These are phyloP conservation scores for Thalassophryne amazonica DNA, from an alignment of 2,797 vertebrate genomes.

Conservation along the genomic window DNA sequence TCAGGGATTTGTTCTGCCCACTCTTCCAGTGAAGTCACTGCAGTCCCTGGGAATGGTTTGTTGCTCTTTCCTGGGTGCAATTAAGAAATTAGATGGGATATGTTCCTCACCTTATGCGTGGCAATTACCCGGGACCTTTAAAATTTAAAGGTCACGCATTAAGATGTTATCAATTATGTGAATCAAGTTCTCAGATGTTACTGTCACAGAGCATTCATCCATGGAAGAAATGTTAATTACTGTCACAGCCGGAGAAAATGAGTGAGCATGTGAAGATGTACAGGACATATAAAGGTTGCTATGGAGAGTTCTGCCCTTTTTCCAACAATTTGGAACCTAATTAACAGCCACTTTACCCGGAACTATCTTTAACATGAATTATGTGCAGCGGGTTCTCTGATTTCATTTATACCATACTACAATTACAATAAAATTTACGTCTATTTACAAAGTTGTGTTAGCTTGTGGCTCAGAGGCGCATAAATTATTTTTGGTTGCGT, in stretches of 20 bases:
- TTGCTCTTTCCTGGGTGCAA: conserved; percentile 53
- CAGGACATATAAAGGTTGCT: background rate
- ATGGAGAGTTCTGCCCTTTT: background rate
- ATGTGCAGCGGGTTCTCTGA: no score
- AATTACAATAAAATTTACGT: no score
- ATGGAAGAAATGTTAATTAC: conserved; percentile 54
- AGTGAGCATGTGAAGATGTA: conserved; percentile 18
- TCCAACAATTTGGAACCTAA: background rate
- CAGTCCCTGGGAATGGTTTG: conserved; percentile 22
- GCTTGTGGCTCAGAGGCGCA: no score
- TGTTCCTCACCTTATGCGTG: conserved; percentile 69
- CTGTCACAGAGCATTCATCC: conserved; percentile 55
- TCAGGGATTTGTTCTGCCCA: conserved; percentile 63
- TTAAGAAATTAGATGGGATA: conserved; percentile 71
- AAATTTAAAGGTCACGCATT: conserved; percentile 72
- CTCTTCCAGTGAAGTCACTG: conserved; percentile 55
- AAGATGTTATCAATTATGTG: conserved; percentile 76
- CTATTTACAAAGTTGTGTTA: no score
- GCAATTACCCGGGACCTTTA: conserved; percentile 71
- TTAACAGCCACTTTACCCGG: no score
- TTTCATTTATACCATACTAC: no score
- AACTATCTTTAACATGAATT: no score
- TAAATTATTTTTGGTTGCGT: no score
- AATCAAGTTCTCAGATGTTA: conserved; percentile 58
- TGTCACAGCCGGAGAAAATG: conserved; percentile 3